Conservation (phyloP, 2,113 vertebrate species). For the Chionodraco myersi region DNA sequence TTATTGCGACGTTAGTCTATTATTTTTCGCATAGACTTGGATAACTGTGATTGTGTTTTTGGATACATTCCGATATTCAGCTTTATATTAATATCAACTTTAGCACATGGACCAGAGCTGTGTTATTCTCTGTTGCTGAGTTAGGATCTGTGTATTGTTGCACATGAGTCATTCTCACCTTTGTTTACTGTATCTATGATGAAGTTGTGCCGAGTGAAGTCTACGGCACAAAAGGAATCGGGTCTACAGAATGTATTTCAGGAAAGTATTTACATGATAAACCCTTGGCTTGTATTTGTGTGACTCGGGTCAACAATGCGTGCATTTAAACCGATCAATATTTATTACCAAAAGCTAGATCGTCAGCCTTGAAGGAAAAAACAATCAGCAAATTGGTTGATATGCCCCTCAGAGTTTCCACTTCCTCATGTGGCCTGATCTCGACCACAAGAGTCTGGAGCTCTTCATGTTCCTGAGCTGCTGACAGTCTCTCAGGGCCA, state of each 20-base stretch:
- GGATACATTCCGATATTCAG: no score
- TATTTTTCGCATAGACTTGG: background rate
- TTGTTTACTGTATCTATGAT: background rate
- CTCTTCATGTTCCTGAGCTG: background rate
- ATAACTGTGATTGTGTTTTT: background rate
- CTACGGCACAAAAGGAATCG: background rate
- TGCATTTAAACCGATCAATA: constrained; percentile 6
- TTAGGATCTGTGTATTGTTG: background rate
- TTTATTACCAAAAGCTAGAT: constrained; percentile 19
- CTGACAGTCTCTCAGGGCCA: background rate
- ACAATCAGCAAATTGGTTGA: constrained; percentile 17
- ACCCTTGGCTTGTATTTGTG: background rate
- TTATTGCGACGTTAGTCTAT: no score
- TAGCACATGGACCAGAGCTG: background rate
- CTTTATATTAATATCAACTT: background rate
- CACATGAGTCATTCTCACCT: background rate
- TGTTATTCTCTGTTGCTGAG: background rate
- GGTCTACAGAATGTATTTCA: background rate
- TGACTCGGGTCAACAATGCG: background rate
- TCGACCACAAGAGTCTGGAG: background rate
- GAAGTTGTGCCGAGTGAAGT: background rate
- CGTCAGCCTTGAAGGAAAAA: background rate
- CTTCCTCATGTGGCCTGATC: background rate
- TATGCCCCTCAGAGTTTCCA: background rate
- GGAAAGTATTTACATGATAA: background rate